phyloP scores from a whole-genome alignment of 2,797 vertebrate genomes.

The Lithobates sylvaticus region DNA sequence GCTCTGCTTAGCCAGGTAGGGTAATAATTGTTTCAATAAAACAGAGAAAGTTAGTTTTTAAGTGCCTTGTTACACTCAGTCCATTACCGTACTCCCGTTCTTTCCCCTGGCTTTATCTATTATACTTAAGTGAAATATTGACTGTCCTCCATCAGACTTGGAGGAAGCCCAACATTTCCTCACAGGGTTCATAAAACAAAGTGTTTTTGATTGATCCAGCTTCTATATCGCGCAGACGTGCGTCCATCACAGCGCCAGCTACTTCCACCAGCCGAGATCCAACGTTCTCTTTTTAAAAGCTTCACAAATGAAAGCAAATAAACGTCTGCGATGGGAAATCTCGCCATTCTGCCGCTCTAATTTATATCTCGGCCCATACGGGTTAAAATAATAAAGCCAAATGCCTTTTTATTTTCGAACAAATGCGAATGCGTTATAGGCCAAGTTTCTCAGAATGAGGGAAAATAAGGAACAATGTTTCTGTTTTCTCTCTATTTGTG shows the following conservation, averaged over 20 bases:
- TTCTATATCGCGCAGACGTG: background rate
- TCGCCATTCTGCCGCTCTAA: background rate
- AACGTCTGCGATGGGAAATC: conserved; percentile 11
- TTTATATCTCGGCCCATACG: background rate
- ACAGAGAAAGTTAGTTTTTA: background rate
- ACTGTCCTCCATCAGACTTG: conserved; percentile 20
- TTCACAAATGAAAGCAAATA: conserved; percentile 40
- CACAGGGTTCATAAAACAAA: conserved; percentile 41
- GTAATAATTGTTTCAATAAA: conserved; percentile 34
- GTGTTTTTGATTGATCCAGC: conserved; percentile 44
- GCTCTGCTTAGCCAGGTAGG: background rate
- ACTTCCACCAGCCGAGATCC: conserved; percentile 5
- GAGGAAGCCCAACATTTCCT: conserved; percentile 6
- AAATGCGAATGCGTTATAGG: background rate
- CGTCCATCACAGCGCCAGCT: conserved; percentile 3
- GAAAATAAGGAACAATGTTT: background rate
- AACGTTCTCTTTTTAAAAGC: conserved; percentile 26
- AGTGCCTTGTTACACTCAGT: conserved; percentile 25
- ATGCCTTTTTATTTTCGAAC: background rate
- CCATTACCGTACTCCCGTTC: background rate
- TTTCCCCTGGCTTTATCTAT: background rate
- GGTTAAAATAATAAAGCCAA: conserved; percentile 1
- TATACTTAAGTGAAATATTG: conserved; percentile 54
- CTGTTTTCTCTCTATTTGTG: background rate
- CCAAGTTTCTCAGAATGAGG: background rate